Evolutionary conservation across 2,113 vertebrate species (phyloP).

Genomic region (Myanophis thanlyinensis): DNA sequence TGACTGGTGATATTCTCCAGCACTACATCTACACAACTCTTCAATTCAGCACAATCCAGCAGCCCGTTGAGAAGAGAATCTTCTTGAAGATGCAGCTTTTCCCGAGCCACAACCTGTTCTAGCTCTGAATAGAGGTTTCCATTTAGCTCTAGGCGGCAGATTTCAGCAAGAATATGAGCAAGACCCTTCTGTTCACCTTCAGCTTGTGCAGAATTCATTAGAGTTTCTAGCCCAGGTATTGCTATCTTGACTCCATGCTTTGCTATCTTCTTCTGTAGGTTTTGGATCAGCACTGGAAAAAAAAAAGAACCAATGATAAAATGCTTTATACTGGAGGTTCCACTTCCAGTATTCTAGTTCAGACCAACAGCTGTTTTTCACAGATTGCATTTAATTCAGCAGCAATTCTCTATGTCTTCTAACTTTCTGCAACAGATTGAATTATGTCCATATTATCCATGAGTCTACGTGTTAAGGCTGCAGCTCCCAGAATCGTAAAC

Average conservation of each 20-base stretch:
- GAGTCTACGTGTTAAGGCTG: neutral
- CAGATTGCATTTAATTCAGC: neutral
- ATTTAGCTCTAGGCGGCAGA: constrained; percentile 84
- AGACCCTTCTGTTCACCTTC: constrained; percentile 67
- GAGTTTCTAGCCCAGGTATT: constrained; percentile 74
- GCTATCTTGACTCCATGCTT: constrained; percentile 80
- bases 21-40: constrained; percentile 81
- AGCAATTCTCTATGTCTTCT: neutral
- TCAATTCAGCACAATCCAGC: constrained; percentile 72
- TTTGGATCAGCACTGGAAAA: constrained; percentile 69
- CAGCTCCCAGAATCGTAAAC: neutral
- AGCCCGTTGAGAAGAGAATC: constrained; percentile 85
- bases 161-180: constrained; percentile 77
- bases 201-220: neutral
- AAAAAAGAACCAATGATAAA: constrained; percentile 7
- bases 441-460: neutral
- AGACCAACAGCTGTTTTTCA: neutral
- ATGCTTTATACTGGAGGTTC: neutral
- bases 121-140: constrained; percentile 87
- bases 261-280: constrained; percentile 77
- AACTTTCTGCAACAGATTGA: neutral
- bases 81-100: constrained; percentile 76
- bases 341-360: neutral
- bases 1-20: constrained; percentile 79
- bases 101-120: constrained; percentile 76